Evolutionary conservation across 2,797 vertebrate species (phyloP).

Genomic region (Trichosurus vulpecula): DNA sequence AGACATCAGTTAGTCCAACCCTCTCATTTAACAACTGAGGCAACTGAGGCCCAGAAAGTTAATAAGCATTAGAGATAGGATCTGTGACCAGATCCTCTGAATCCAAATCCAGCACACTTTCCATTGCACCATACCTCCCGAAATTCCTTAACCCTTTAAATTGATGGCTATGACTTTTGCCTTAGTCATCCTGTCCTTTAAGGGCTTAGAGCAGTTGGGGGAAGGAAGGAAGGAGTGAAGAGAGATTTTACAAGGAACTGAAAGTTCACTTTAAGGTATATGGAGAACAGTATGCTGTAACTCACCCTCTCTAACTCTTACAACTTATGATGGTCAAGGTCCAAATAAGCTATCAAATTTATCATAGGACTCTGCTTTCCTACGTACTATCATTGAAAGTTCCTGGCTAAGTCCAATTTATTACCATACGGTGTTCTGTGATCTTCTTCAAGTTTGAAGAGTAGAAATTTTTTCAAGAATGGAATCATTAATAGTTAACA

Average conservation of each 20-base stretch:
- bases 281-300: constrained; percentile 13
- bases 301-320: constrained; percentile 47
- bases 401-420: not conserved
- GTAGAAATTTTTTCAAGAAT: constrained; percentile 29
- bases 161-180: constrained; percentile 25
- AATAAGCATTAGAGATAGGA: not conserved
- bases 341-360: constrained; percentile 42
- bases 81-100: not conserved
- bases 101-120: not conserved
- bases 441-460: not conserved
- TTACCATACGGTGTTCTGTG: not conserved
- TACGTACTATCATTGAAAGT: constrained; percentile 45
- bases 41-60: not conserved
- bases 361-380: not conserved
- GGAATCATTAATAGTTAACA: not conserved
- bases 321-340: constrained; percentile 41
- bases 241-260: not conserved
- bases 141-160: not conserved
- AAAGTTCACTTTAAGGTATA: not conserved
- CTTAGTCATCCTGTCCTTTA: constrained; percentile 39
- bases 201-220: not conserved
- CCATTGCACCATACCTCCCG: not conserved
- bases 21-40: not conserved
- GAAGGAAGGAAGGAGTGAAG: not conserved
- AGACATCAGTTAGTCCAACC: not conserved